Percentiles rank a stretch among this genome's conserved stretches.
phyloP scores from a whole-genome alignment of 2,797 vertebrate species.

The Chelon labrosus region DNA sequence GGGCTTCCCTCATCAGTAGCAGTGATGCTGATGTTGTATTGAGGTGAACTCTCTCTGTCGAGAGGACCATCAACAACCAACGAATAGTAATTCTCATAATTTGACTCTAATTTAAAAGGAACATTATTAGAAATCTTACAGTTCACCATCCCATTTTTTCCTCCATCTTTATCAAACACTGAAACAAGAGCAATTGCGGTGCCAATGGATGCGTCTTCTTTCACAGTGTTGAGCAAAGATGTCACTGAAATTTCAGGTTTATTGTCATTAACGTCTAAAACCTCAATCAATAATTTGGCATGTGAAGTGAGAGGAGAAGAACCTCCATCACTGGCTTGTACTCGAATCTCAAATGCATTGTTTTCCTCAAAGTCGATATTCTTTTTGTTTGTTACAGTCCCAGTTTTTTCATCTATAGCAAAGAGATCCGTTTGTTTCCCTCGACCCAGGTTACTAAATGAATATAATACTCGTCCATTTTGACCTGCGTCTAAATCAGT shows the following conservation, averaged over 20 bases:
- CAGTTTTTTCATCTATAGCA: slow-evolving; percentile 79
- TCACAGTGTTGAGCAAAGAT: slow-evolving; percentile 84
- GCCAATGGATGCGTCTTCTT: slow-evolving; percentile 83
- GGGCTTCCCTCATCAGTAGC: slow-evolving; percentile 88
- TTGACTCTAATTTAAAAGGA: slow-evolving; percentile 89
- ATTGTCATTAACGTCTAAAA: slow-evolving; percentile 82
- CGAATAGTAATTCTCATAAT: slow-evolving; percentile 91
- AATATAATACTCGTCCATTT: slow-evolving; percentile 83
- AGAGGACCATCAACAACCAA: slow-evolving; percentile 86
- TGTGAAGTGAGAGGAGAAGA: slow-evolving; percentile 66
- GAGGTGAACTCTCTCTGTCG: slow-evolving; percentile 86
- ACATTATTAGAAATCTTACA: slow-evolving; percentile 80
- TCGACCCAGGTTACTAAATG: slow-evolving; percentile 56
- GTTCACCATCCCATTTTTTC: slow-evolving; percentile 84
- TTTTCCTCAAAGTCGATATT: slow-evolving; percentile 71
- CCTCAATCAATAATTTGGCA: slow-evolving; percentile 77
- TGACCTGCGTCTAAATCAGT: slow-evolving; percentile 71
- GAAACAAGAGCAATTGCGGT: slow-evolving; percentile 91
- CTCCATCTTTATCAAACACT: slow-evolving; percentile 89
- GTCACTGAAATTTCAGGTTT: slow-evolving; percentile 81
- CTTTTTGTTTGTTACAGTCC: slow-evolving; percentile 80
- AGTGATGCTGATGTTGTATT: slow-evolving; percentile 87
- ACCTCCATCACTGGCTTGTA: slow-evolving; percentile 77
- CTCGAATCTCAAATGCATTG: slow-evolving; percentile 69
- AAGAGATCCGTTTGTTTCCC: slow-evolving; percentile 76